Base-by-base conservation (phyloP, 2,888 invertebrate genomes). In the Steinernema carpocapsae region DNA sequence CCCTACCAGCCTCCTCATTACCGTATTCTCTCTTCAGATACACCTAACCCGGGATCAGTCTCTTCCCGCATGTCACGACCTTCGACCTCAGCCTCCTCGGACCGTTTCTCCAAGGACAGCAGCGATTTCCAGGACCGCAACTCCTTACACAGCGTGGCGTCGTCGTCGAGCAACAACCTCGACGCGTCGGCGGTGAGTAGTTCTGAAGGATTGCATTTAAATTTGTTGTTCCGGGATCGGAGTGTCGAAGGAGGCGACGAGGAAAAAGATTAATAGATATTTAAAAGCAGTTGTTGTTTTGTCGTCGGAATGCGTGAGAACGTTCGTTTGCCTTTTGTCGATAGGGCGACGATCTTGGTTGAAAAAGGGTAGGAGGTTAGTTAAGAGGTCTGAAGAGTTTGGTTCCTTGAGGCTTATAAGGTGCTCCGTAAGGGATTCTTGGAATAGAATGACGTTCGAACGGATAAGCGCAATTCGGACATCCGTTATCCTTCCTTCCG, bases 91-190 rank as follows among this genome's bases (percentile, higher is more conserved):
- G 64, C 32, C 1, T 64, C 64, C 6, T 64, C 64, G 32, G 64
- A 64, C 37, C 64, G 64, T 12, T 64, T 64, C 64, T 64, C 64
- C 29, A 64, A 64, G 64, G 64, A 64, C 64, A 64, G 64, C 64
- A 37, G 32, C 64, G 64, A 64, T n/a, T 64, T 64, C 64, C 32
- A 32, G 64, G 64, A 64, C 17, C 64, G 64, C 2, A 32, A 64
- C 32, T 64, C 64, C 32, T 29, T 64, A 12, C 64, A 64, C 64
- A 64, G 64, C 32, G 64, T 26, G 12, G 64, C 64, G 17, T 64
- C 48, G 17, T 48, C 48, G 17, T 48, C 64, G 26, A 64, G 64
- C 64, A 52, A 52, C 52, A 52, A 52, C 52, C 52, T 52, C 22
- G 52, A 52, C 52, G 29, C 17, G 17, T 32, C 64, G 10, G 64